Evolutionary conservation across 2,113 vertebrate genomes (phyloP), one percentile per base, ranked within the genome.

Genomic region (Synodontis membranacea): DNA sequence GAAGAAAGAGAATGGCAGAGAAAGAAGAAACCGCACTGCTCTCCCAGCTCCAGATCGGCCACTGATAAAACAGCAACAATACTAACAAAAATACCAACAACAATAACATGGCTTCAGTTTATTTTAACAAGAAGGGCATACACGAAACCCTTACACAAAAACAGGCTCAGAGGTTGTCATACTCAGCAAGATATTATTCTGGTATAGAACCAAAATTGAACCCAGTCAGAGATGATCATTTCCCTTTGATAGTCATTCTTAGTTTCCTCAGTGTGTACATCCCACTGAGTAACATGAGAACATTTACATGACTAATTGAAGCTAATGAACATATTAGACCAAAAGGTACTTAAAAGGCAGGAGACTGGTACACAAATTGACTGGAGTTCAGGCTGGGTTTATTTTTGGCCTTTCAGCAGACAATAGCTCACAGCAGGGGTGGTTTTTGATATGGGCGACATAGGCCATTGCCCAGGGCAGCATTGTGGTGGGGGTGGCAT

Each of bases 291-390:
- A 50, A 17, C 44, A n/a, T 31, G 44, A 76, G 12, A 48, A 48
- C 28, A 50, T 50, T 76, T 76, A 46, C 46, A 76, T 68, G 81
- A 83, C 44, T 68, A 83, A 68, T 64, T 66, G 60, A 42, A 83
- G 44, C n/a, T 83, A 66, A 83, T 50, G 28, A 83, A 21, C 60
- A 50, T 83, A 17, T 4, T 31, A 48, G 5, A 82, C n/a, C 58
- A 82, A 31, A 42, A 31, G 1, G 37, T 23, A 19, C 39, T 64
- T 80, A 12, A 81, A 62, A 60, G 11, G 12, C 19, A 62, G 37
- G 34, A n/a, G 5, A 25, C 39, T 31, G 25, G 34, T 44, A n/a
- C 37, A 62, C 21, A 62, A 44, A 42, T 5, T 64, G 4, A 46
- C 14, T 31, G 9, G 17, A 79, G 37, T 31, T 79, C 28, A 79